Base-by-base conservation (phyloP, 2,113 vertebrate genomes). In the Colistium nudipinnis region DNA sequence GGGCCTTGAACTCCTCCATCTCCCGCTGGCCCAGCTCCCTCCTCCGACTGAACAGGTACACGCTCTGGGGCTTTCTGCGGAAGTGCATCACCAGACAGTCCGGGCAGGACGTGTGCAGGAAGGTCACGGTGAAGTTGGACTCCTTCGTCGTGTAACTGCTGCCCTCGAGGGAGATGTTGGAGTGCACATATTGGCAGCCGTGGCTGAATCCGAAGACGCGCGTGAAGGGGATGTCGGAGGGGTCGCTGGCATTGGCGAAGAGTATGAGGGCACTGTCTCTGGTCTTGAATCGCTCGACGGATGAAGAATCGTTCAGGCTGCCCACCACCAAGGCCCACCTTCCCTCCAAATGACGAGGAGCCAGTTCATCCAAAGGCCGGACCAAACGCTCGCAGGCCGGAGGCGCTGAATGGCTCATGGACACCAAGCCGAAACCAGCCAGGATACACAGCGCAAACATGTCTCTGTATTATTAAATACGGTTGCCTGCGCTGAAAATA, bases 1-100 rank as follows among this genome's bases (percentile, higher is more conserved):
- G 85, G 56, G 72, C 51, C 0, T 0, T 69, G 77, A 83, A 88
- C 70, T 87, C 70, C 49, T 87, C 81, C 65, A 86, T 43, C 70
- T 84, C 83, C 13, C 27, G 10, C 33, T 66, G 27, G n/a, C 59
- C 70, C 63, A 88, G 39, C 68, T 67, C 22, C 10, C 83, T 84
- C 73, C 81, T 74, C 51, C 30, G 70, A 56, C 88, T 90, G 76
- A 84, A 70, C 74, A 88, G 56, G 69, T 84, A 81, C 1, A 85
- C 4, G 2, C 72, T 70, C 24, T 43, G 48, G 22, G 47, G 19
- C 49, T 39, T 45, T 1, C 31, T 49, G 51, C 16, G 12, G 10
- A 70, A 27, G 27, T 6, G 55, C 70, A 87, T 48, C 64, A 84
- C 31, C 38, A 82, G 0, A 47, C 78, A 89, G 65, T 82, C 81